Evolutionary conservation across 1,140 invertebrate species (phyloP).

Genomic region (Caenorhabditis remanei): DNA sequence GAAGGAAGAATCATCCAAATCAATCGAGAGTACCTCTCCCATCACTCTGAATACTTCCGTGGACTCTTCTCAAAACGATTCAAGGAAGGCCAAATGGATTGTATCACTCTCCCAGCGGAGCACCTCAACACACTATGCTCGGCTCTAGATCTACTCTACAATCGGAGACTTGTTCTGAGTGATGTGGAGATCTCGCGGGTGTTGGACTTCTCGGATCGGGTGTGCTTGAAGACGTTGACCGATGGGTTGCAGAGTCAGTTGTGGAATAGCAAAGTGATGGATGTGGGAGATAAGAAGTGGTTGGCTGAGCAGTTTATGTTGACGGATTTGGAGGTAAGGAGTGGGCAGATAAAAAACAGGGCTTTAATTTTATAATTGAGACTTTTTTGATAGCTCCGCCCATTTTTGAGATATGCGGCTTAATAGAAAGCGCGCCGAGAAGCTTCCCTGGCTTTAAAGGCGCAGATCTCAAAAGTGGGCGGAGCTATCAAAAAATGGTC

Average conservation of each 20-base stretch:
- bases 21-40: slow-evolving; percentile 21
- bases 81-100: neutral
- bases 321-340: slow-evolving; percentile 15
- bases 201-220: slow-evolving; percentile 17
- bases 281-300: slow-evolving; percentile 17
- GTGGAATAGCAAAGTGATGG: neutral
- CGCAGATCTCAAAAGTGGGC: too few relatives aligned
- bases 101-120: neutral
- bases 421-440: too few relatives aligned
- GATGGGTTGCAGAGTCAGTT: neutral
- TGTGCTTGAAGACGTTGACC: neutral
- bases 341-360: too few relatives aligned
- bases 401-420: too few relatives aligned
- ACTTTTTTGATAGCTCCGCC: too few relatives aligned
- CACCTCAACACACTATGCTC: neutral
- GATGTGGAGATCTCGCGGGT: neutral
- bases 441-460: too few relatives aligned
- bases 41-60: slow-evolving; percentile 12
- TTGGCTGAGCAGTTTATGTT: slow-evolving; percentile 40
- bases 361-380: too few relatives aligned
- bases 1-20: neutral
- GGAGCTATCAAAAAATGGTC: too few relatives aligned
- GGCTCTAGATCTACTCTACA: neutral
- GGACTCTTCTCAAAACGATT: slow-evolving; percentile 29
- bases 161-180: neutral